Evolutionary conservation across 1,140 invertebrate species (phyloP).

Genomic region (Coenobita brevimanus): DNA sequence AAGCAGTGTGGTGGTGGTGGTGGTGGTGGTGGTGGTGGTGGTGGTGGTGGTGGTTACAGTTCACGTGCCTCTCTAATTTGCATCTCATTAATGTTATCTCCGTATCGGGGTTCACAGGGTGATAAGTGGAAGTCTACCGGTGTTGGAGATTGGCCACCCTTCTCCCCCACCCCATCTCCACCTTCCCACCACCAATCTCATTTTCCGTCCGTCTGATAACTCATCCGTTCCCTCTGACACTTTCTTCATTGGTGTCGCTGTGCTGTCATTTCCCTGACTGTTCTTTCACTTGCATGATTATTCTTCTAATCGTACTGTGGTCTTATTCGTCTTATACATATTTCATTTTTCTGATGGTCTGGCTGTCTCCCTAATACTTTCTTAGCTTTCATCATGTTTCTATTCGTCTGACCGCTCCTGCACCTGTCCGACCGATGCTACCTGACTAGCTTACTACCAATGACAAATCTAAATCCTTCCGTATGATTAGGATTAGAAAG

Average conservation of each 20-base stretch:
- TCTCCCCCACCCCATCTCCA: background rate
- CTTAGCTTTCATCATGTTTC: background rate
- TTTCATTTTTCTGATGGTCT: background rate
- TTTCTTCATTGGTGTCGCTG: too few species aligned
- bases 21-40: background rate
- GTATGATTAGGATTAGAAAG: too few species aligned
- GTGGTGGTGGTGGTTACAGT: background rate
- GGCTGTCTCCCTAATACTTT: background rate
- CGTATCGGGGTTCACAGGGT: slow-evolving; percentile 3
- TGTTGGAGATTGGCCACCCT: too few species aligned
- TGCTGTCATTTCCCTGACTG: too few species aligned
- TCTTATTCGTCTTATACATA: background rate
- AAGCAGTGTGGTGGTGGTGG: background rate
- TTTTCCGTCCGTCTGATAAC: background rate
- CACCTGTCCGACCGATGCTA: too few species aligned
- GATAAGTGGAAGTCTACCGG: slow-evolving; percentile 20
- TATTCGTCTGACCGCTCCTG: background rate
- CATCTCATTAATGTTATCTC: slow-evolving; percentile 51
- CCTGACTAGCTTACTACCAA: too few species aligned
- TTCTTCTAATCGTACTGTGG: too few species aligned
- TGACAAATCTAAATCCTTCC: too few species aligned
- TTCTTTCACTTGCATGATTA: too few species aligned
- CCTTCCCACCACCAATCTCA: background rate
- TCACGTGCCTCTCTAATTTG: slow-evolving; percentile 1
- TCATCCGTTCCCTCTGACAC: background rate